Evolutionary conservation across 2,888 invertebrate species (phyloP).

Genomic region (Watsonalla binaria): DNA sequence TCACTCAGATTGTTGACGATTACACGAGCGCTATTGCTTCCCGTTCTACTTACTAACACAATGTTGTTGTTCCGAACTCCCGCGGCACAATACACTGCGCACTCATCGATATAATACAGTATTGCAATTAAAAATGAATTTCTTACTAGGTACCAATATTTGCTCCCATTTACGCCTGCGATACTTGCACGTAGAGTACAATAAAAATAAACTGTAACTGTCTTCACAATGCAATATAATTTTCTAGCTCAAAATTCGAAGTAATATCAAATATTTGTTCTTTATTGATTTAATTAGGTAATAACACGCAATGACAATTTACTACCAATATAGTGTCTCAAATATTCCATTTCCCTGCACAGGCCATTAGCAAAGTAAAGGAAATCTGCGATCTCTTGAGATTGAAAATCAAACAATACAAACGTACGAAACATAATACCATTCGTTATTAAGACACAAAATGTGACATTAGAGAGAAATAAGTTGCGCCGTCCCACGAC

Average conservation of each 20-base stretch:
- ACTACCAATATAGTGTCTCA: slow-evolving; percentile 45
- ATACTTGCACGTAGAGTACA: slow-evolving; percentile 43
- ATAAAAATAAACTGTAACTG: slow-evolving; percentile 61
- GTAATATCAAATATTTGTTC: slow-evolving; percentile 38
- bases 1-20: slow-evolving; percentile 43
- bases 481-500: slow-evolving; percentile 27
- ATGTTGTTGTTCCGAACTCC: background rate
- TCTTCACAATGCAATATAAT: slow-evolving; percentile 54
- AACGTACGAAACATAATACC: slow-evolving; percentile 64
- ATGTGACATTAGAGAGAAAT: slow-evolving; percentile 70
- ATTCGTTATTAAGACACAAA: slow-evolving; percentile 71
- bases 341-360: slow-evolving; percentile 48
- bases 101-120: too few relatives aligned
- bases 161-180: slow-evolving; percentile 32
- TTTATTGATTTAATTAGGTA: slow-evolving; percentile 47
- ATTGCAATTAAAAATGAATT: background rate
- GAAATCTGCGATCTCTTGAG: slow-evolving; percentile 60
- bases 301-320: slow-evolving; percentile 48
- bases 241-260: slow-evolving; percentile 37
- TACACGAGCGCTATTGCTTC: slow-evolving; percentile 41
- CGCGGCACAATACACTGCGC: background rate
- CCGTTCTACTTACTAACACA: slow-evolving; percentile 1
- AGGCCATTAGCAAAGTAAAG: slow-evolving; percentile 57
- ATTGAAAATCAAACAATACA: slow-evolving; percentile 71
- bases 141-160: slow-evolving; percentile 18